These are phyloP conservation scores for Drosophila sp. DNA, from an alignment of 1,140 invertebrate species.

Conservation along the genomic window DNA sequence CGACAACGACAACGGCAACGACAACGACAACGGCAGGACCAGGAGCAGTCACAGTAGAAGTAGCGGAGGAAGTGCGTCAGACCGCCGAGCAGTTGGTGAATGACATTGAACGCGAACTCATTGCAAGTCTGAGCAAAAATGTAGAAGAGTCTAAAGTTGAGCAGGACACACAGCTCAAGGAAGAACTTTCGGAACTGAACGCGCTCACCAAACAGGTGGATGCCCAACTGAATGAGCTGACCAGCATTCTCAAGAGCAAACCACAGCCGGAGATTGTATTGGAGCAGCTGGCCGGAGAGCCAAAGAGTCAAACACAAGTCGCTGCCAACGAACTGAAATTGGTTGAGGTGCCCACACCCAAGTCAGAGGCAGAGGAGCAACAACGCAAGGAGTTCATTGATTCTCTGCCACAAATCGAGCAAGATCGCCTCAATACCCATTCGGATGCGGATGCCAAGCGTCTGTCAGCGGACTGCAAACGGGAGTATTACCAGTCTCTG, in stretches of 20 bases:
- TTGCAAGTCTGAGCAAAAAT: conserved; percentile 68
- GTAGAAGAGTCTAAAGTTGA: conserved; percentile 58
- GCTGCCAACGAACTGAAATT: conserved; percentile 64
- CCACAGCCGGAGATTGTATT: conserved; percentile 64
- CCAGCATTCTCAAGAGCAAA: conserved; percentile 75
- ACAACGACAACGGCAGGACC: conserved; percentile 51
- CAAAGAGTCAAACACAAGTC: conserved; percentile 35
- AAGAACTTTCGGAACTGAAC: conserved; percentile 52
- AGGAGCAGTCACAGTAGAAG: conserved; percentile 41
- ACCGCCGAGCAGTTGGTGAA: conserved; percentile 74
- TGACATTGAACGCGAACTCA: conserved; percentile 74
- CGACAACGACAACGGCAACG: conserved; percentile 7
- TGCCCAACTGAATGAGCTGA: conserved; percentile 76
- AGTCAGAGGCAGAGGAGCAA: conserved; percentile 72
- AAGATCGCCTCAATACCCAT: conserved; percentile 41
- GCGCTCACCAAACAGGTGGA: conserved; percentile 72
- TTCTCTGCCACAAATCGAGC: conserved; percentile 74
- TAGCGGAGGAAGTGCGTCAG: conserved; percentile 58
- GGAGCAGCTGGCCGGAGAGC: conserved; percentile 31
- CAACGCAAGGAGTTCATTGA: conserved; percentile 78
- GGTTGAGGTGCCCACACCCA: conserved; percentile 73
- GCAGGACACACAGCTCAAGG: conserved; percentile 50
- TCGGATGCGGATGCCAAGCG: conserved; percentile 68
- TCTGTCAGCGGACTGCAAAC: conserved; percentile 80
- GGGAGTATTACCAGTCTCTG: conserved; percentile 83